These are phyloP conservation scores for Lepisosteus oculatus DNA, from an alignment of 2,113 vertebrate genomes.

Conservation along the genomic window DNA sequence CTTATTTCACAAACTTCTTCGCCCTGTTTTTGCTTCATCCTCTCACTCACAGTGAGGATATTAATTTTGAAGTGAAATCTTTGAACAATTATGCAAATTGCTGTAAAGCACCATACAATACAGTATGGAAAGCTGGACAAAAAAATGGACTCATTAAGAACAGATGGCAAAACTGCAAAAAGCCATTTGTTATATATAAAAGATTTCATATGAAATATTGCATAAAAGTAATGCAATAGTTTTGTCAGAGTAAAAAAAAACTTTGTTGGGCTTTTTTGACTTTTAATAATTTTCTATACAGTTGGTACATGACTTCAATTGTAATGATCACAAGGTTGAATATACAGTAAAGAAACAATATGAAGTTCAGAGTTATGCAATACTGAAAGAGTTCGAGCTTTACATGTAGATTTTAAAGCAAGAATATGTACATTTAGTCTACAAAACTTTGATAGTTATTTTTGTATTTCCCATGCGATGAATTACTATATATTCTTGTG, in stretches of 20 bases:
- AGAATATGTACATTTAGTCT: no score
- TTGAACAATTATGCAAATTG: constrained; percentile 97
- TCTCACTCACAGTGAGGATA: constrained; percentile 79
- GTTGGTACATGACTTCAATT: constrained; percentile 48
- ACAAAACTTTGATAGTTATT: no score
- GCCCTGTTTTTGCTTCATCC: constrained; percentile 67
- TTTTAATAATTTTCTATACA: constrained; percentile 55
- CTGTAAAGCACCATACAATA: constrained; percentile 84
- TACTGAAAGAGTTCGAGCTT: no score
- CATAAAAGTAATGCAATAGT: constrained; percentile 59
- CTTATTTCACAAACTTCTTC: constrained; percentile 83
- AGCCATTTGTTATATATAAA: constrained; percentile 70
- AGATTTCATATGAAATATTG: constrained; percentile 56
- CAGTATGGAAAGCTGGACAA: constrained; percentile 87
- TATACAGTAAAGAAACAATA: no score
- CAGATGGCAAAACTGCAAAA: constrained; percentile 86
- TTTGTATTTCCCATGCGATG: no score
- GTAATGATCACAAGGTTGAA: constrained; percentile 5
- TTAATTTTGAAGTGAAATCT: constrained; percentile 94
- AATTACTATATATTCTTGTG: no score
- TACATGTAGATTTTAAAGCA: no score
- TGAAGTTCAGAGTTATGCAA: no score
- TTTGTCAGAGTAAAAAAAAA: constrained; percentile 52
- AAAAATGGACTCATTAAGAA: constrained; percentile 95
- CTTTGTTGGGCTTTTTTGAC: constrained; percentile 53